Evolutionary conservation across 2,113 vertebrate species (phyloP), one percentile per base, ranked within the genome.

Genomic region (Electrona antarctica): DNA sequence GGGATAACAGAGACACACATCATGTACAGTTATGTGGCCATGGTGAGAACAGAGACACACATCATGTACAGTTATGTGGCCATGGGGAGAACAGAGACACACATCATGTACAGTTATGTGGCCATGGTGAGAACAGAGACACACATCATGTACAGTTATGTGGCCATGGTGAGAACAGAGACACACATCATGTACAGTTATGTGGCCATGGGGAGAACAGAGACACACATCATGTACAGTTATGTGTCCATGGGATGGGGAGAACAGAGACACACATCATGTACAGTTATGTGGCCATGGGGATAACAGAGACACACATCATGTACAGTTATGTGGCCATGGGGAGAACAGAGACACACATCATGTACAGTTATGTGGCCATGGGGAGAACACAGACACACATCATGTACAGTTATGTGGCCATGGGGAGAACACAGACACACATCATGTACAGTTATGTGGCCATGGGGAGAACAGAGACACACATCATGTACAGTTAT

Each of bases 241-340:
- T 76, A 78, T 84, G 60, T 79, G 73, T 48, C 78, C 73, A 78
- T 13, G 60, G 78, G 71, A 79, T n/a, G n/a, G n/a, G n/a, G n/a
- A n/a, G n/a, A n/a, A n/a, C n/a, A 81, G 41, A 21, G 21, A 21
- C 61, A 64, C 71, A 75, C 77, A 76, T 61, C 7, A 8, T 45
- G 66, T 75, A 79, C 74, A 80, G 74, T 84, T 76, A 78, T 84
- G 60, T 79, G 73, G 51, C 78, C 73, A 78, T 13, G 60, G 78
- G 71, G 80, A 81, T n/a, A n/a, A n/a, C n/a, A n/a, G 41, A 21
- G 21, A 21, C 61, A 64, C 71, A 75, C 77, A 76, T 61, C 7
- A 8, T 45, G 66, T 75, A 79, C 74, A 80, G 74, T 84, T 76
- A 78, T 84, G 60, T 79, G 73, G 51, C 78, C 73, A 78, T 13